A percentile compares a stretch with the other conserved stretches of the same genome.
Conservation (phyloP, 1,140 invertebrate genomes). For the Grapholita molesta region DNA sequence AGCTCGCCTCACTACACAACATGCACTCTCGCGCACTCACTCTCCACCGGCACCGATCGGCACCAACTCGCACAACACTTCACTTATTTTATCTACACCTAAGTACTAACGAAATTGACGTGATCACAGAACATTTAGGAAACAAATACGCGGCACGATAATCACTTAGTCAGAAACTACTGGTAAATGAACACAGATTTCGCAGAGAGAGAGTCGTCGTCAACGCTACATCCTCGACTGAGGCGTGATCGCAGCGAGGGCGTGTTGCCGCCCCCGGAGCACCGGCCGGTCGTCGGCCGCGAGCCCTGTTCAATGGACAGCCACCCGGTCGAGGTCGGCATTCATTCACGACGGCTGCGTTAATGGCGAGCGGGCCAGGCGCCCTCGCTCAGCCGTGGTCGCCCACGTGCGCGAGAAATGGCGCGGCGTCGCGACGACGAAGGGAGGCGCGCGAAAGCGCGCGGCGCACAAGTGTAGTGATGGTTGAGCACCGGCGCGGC, state of each 20-base stretch:
- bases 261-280: slow-evolving; percentile 63
- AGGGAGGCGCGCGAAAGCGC: slow-evolving; percentile 68
- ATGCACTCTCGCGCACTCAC: slow-evolving; percentile 32
- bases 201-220: slow-evolving; percentile 65
- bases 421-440: slow-evolving; percentile 68
- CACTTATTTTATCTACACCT: slow-evolving; percentile 35
- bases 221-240: slow-evolving; percentile 72
- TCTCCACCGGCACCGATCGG: slow-evolving; percentile 26
- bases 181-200: slow-evolving; percentile 74
- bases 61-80: slow-evolving; percentile 25
- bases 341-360: slow-evolving; percentile 74
- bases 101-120: slow-evolving; percentile 58
- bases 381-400: slow-evolving; percentile 55
- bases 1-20: slow-evolving; percentile 49
- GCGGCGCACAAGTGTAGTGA: slow-evolving; percentile 60
- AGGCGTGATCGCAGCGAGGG: slow-evolving; percentile 52
- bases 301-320: slow-evolving; percentile 69
- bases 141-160: slow-evolving; percentile 43
- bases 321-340: slow-evolving; percentile 68
- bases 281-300: slow-evolving; percentile 50
- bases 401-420: slow-evolving; percentile 75
- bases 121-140: slow-evolving; percentile 68
- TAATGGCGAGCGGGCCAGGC: slow-evolving; percentile 66
- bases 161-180: slow-evolving; percentile 56
- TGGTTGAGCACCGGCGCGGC: slow-evolving; percentile 35